These are phyloP conservation scores for Uria aalge DNA, from an alignment of 2,113 vertebrate species.

Conservation along the genomic window DNA sequence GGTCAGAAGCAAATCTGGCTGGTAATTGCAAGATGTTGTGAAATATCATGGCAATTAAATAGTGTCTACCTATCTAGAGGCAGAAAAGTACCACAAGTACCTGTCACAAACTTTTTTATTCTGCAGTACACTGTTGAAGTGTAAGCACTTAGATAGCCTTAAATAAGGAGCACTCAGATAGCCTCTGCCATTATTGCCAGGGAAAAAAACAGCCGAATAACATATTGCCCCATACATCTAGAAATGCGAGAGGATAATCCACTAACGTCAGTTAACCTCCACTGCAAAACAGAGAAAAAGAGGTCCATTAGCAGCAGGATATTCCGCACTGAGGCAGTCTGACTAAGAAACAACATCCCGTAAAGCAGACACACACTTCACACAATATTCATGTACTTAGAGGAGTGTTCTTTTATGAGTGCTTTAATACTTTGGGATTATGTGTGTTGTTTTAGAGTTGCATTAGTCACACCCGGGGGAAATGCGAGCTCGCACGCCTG, in stretches of 20 bases:
- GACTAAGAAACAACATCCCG: neutral
- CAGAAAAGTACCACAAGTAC: neutral
- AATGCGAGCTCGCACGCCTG: constrained; percentile 6
- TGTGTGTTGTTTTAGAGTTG: constrained; percentile 32
- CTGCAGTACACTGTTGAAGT: neutral
- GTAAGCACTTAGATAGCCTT: neutral
- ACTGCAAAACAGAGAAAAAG: neutral
- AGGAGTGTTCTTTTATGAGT: constrained; percentile 29
- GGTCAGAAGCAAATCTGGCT: neutral
- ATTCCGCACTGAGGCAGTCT: neutral
- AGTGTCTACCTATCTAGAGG: neutral
- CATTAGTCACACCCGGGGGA: constrained; percentile 44
- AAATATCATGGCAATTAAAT: neutral
- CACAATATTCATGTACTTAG: neutral
- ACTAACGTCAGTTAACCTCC: neutral
- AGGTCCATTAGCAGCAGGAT: neutral
- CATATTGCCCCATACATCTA: neutral
- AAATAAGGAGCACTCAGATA: neutral
- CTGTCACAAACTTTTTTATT: neutral
- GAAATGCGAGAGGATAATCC: neutral
- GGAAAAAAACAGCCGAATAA: neutral
- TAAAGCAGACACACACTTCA: neutral
- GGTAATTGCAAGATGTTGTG: neutral
- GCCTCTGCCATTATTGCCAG: neutral
- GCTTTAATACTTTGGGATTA: constrained; percentile 36